Evolutionary conservation across 1,140 invertebrate species (phyloP).

Genomic region (Calephelis virginiensis): DNA sequence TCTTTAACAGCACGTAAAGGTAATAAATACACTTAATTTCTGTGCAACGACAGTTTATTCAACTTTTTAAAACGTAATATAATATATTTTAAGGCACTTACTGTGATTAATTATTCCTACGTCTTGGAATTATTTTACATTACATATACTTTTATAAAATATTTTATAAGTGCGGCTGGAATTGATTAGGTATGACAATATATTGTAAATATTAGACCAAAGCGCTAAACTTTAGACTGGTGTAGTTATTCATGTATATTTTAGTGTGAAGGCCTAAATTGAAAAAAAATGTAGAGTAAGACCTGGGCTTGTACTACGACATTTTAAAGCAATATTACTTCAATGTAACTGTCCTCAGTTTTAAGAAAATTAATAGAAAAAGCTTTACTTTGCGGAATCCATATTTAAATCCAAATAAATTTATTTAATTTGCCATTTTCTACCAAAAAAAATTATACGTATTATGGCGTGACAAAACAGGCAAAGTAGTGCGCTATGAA

Average conservation of each 20-base stretch:
- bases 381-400: too few species aligned
- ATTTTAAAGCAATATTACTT: too few species aligned
- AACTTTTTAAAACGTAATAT: not conserved
- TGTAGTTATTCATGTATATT: constrained; percentile 20
- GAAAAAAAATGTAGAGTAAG: constrained; percentile 22
- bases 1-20: too few species aligned
- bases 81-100: not conserved
- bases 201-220: constrained; percentile 18
- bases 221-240: constrained; percentile 16
- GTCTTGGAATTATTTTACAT: constrained; percentile 10
- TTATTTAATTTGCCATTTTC: too few species aligned
- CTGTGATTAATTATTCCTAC: constrained; percentile 11
- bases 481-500: too few species aligned
- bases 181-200: constrained; percentile 9
- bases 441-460: too few species aligned
- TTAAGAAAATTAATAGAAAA: too few species aligned
- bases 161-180: not conserved
- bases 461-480: too few species aligned
- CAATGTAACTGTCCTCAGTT: constrained; percentile 1
- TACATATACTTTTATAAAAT: constrained; percentile 5
- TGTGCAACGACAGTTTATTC: not conserved
- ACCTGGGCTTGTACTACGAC: not conserved
- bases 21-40: not conserved
- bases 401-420: too few species aligned
- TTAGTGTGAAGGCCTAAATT: constrained; percentile 37